Evolutionary conservation across 2,888 invertebrate species (phyloP).

Genomic region (Oscheius sp.): DNA sequence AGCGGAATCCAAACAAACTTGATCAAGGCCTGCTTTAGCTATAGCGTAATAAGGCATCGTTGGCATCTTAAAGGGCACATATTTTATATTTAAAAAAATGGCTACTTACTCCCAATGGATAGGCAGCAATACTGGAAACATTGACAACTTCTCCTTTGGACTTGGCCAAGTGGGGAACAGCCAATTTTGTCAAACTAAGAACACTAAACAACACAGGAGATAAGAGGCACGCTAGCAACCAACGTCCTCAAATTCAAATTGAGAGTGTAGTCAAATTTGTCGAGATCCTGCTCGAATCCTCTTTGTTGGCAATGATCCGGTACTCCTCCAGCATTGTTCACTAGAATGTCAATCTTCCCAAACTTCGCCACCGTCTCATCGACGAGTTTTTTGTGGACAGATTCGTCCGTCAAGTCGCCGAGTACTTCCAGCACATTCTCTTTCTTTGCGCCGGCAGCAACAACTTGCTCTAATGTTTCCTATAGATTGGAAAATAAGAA

Average conservation of each 20-base stretch:
- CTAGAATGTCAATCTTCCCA: constrained; percentile 22
- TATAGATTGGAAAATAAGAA: neutral
- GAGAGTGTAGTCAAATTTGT: constrained; percentile 28
- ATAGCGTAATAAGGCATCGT: constrained; percentile 31
- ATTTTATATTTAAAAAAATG: neutral
- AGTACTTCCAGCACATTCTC: constrained; percentile 7
- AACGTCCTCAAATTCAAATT: constrained; percentile 29
- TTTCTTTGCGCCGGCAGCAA: constrained; percentile 1
- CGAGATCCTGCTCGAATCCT: constrained; percentile 9
- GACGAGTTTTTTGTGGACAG: constrained; percentile 19
- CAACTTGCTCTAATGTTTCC: constrained; percentile 9
- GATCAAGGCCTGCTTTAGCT: constrained; percentile 33
- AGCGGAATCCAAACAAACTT: no score
- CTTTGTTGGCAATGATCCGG: constrained; percentile 10
- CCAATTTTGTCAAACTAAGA: constrained; percentile 13
- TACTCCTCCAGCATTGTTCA: constrained; percentile 37
- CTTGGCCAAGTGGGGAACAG: constrained; percentile 17
- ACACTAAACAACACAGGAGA: constrained; percentile 13
- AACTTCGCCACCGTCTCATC: constrained; percentile 26
- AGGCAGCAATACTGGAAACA: constrained; percentile 19
- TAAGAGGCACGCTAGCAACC: neutral
- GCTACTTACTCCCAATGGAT: constrained; percentile 13
- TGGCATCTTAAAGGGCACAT: constrained; percentile 14
- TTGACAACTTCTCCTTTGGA: constrained; percentile 34
- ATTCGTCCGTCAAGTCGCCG: constrained; percentile 18